Base-by-base conservation (phyloP, 2,888 invertebrate species). In the Chromoteleia sp. region DNA sequence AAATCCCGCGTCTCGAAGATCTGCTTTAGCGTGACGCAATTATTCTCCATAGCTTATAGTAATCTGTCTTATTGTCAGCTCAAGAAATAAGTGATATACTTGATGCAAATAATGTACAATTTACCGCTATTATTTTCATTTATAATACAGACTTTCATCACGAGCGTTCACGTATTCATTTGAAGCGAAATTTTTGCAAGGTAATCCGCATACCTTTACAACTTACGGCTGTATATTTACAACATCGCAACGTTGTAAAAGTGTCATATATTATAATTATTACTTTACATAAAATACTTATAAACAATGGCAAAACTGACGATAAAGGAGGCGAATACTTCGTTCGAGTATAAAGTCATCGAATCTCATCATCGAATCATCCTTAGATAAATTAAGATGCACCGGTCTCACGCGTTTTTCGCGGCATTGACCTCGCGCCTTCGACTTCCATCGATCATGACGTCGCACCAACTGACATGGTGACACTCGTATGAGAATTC, bases 21-120 rank as follows among this genome's bases (percentile, higher is more conserved):
- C 52, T 65, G 56, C 82, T 75, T 75, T 61, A 78, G 61, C 78
- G 71, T 71, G 70, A 77, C 74, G 77, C 77, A 78, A 82, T 82
- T 70, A 78, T 82, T 78, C 65, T 65, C 39, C 29, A 75, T 59
- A 63, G 78, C 75, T 82, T 78, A 70, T 43, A 75, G 75, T 82
- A 82, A 78, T 74, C 77, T 74, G 78, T 75, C 74, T 77, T 74
- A 78, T 82, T 82, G 82, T 74, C 82, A 82, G 71, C 63, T 30
- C 19, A 33, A 52, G 78, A 68, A 78, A 78, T 78, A 78, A 70
- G 65, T 65, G 59, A 74, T 74, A 74, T 43, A 75, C 63, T 75
- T 63, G 80, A 65, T 80, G 80, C 65, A 80, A 75, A 74, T 70
- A 80, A 74, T 48, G 56, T 63, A 63, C 70, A 74, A 68, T 80